Conservation (phyloP, 2,797 vertebrate genomes). For the Orientallactaga sibirica region DNA sequence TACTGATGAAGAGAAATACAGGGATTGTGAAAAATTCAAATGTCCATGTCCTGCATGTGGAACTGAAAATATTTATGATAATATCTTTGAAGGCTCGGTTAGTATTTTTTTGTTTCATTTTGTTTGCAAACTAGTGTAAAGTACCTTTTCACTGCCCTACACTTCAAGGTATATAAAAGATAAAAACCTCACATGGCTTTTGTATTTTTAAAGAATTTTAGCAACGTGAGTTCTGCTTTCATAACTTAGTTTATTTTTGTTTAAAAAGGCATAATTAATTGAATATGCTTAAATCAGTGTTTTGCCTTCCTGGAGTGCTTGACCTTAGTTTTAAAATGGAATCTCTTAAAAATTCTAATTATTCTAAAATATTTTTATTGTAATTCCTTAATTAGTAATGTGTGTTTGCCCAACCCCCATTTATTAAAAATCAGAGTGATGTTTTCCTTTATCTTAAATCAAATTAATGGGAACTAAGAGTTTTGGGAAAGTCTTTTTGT, state of each 20-base stretch:
- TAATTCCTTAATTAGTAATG: conserved; percentile 83
- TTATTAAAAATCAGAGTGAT: conserved; percentile 79
- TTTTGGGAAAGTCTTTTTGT: conserved; percentile 82
- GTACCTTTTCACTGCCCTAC: not conserved
- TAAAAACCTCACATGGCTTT: conserved; percentile 52
- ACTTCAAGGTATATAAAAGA: conserved; percentile 30
- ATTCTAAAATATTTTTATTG: conserved; percentile 79
- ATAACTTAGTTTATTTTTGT: conserved; percentile 51
- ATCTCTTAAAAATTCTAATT: conserved; percentile 75
- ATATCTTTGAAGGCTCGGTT: conserved; percentile 95
- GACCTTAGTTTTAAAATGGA: conserved; percentile 81
- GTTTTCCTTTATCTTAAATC: conserved; percentile 86
- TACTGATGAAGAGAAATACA: conserved; percentile 97
- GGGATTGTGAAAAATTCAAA: conserved; percentile 95
- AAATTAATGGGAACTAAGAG: conserved; percentile 86
- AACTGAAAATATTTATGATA: conserved; percentile 96
- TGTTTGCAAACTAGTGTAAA: conserved; percentile 46
- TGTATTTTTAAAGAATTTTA: conserved; percentile 59
- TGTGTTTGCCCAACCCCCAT: conserved; percentile 81
- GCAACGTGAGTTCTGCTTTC: conserved; percentile 56
- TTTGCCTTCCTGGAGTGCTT: conserved; percentile 83
- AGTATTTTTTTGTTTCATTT: conserved; percentile 83
- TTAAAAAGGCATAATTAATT: conserved; percentile 67
- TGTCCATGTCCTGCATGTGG: conserved; percentile 94
- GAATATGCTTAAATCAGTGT: conserved; percentile 72